These are phyloP conservation scores for Bombyx mandarina DNA, from an alignment of 1,140 invertebrate genomes.

Conservation along the genomic window DNA sequence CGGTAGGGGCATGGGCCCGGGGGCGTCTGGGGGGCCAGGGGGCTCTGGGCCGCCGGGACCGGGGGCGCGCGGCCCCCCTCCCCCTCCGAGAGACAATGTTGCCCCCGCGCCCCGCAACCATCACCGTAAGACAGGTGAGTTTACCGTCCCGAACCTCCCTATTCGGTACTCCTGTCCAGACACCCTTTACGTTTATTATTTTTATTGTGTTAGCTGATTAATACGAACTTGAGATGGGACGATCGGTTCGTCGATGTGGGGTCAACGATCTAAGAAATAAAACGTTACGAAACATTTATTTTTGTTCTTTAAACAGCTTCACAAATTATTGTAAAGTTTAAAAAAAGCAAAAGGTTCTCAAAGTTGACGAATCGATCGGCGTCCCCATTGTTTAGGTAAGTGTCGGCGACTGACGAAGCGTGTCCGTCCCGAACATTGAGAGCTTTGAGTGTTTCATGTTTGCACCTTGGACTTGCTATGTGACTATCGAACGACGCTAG, in stretches of 20 bases:
- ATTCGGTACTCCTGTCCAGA: slow-evolving; percentile 22
- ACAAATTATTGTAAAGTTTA: too few species aligned
- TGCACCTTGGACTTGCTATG: slow-evolving; percentile 73
- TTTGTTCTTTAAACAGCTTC: too few species aligned
- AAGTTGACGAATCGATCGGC: slow-evolving; percentile 7
- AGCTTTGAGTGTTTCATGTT: slow-evolving; percentile 74
- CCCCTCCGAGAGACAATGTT: slow-evolving; percentile 81
- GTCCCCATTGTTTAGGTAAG: slow-evolving; percentile 41
- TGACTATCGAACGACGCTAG: slow-evolving; percentile 66
- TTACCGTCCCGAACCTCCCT: slow-evolving; percentile 7
- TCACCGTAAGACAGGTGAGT: slow-evolving; percentile 57
- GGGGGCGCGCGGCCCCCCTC: slow-evolving; percentile 84
- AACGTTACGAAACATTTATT: too few species aligned
- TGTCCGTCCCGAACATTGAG: slow-evolving; percentile 57
- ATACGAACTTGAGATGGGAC: slow-evolving; percentile 1
- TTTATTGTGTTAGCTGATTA: slow-evolving; percentile 8
- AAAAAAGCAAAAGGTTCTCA: background rate
- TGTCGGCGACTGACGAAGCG: slow-evolving; percentile 40
- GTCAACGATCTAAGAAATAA: too few species aligned
- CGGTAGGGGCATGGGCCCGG: slow-evolving; percentile 78
- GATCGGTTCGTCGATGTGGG: background rate
- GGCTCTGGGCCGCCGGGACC: slow-evolving; percentile 78
- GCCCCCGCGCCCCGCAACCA: slow-evolving; percentile 50
- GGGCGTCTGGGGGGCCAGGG: slow-evolving; percentile 67
- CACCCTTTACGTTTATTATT: slow-evolving; percentile 10